phyloP scores from a whole-genome alignment of 2,113 vertebrate genomes.

The Sinocyclocheilus anophthalmus region DNA sequence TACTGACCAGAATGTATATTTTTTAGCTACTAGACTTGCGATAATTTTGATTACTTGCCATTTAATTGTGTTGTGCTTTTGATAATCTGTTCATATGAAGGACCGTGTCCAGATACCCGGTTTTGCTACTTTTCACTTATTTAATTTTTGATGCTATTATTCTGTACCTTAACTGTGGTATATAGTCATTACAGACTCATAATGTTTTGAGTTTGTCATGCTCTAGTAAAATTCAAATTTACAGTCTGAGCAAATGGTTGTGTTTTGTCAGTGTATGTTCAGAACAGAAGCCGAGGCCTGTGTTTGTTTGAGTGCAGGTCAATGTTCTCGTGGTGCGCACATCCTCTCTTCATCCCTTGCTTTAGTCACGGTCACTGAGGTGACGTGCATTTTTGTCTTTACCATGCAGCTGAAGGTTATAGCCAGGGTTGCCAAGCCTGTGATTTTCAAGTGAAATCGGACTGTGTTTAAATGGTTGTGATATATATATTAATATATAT shows the following conservation, averaged over 20 bases:
- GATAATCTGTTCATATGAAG: neutral
- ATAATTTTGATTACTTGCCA: neutral
- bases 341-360: conserved; percentile 8
- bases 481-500: no score
- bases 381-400: conserved; percentile 31
- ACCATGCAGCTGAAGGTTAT: conserved; percentile 52
- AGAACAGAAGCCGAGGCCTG: neutral
- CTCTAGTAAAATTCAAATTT: neutral
- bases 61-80: conserved; percentile 6
- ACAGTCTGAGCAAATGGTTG: neutral
- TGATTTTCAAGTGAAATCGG: neutral
- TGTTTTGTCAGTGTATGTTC: neutral
- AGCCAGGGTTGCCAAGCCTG: neutral
- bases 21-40: neutral
- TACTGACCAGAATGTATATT: neutral
- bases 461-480: neutral
- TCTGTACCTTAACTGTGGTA: neutral
- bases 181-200: neutral
- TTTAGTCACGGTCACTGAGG: neutral
- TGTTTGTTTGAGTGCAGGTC: conserved; percentile 28
- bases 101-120: neutral
- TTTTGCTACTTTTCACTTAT: neutral
- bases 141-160: neutral
- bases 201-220: neutral
- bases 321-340: neutral